phyloP scores from a whole-genome alignment of 2,888 invertebrate genomes.

The Drosophila mimetica region DNA sequence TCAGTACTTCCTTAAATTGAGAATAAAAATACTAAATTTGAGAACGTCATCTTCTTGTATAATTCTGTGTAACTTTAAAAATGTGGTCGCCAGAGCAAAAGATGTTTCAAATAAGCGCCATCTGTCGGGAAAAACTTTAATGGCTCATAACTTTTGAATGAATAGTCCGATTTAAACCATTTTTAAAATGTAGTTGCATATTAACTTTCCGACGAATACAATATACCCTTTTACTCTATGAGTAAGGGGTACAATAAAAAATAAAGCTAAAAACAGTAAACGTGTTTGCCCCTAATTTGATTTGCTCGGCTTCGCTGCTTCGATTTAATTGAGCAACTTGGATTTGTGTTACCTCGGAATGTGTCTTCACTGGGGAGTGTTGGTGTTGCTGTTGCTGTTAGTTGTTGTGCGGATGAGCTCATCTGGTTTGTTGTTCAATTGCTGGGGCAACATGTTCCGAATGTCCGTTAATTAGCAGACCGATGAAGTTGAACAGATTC shows the following conservation, averaged over 20 bases:
- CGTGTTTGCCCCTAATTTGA: slow-evolving; percentile 76
- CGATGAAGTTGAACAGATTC: slow-evolving; percentile 5
- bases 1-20: too few relatives aligned
- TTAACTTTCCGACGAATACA: too few relatives aligned
- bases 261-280: slow-evolving; percentile 61
- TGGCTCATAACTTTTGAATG: too few relatives aligned
- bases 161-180: too few relatives aligned
- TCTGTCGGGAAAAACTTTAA: too few relatives aligned
- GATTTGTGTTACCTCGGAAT: slow-evolving; percentile 27
- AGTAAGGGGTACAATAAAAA: background rate
- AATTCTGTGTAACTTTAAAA: too few relatives aligned
- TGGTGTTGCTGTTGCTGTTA: background rate
- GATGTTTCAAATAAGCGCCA: too few relatives aligned
- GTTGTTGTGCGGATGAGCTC: slow-evolving; percentile 58
- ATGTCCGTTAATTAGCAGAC: slow-evolving; percentile 59
- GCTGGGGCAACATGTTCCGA: slow-evolving; percentile 41
- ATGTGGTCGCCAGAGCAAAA: too few relatives aligned
- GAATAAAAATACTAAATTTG: too few relatives aligned
- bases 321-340: slow-evolving; percentile 38
- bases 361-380: slow-evolving; percentile 20
- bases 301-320: slow-evolving; percentile 47
- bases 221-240: too few relatives aligned
- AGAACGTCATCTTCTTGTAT: too few relatives aligned
- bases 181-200: too few relatives aligned
- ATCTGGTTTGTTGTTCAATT: slow-evolving; percentile 51